Conservation (phyloP, 2,113 vertebrate genomes). For the Seriola rivoliana region DNA sequence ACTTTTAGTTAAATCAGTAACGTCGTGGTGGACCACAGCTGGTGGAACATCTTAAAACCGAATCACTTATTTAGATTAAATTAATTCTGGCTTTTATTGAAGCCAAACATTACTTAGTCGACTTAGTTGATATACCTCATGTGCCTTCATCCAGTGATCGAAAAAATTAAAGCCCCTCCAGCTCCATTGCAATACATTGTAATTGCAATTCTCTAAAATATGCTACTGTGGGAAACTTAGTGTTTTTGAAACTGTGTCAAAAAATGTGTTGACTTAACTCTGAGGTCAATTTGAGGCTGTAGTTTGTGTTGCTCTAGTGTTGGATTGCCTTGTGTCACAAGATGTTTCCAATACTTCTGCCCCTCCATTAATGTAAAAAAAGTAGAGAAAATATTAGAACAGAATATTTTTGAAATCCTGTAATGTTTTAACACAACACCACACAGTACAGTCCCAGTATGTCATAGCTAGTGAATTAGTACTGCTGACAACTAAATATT, state of each 20-base stretch:
- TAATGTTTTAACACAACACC: neutral
- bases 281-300: no score
- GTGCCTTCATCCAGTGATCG: neutral
- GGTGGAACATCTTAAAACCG: neutral
- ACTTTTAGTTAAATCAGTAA: neutral
- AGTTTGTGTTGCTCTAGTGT: neutral
- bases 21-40: neutral
- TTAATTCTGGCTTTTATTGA: neutral
- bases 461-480: neutral
- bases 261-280: neutral
- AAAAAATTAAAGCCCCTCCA: neutral
- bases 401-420: neutral
- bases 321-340: neutral
- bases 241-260: neutral
- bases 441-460: neutral
- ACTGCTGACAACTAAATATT: neutral
- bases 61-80: neutral
- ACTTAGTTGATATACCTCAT: neutral
- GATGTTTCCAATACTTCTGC: neutral
- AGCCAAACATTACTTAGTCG: neutral
- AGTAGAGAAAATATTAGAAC: neutral
- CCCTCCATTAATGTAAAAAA: neutral
- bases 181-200: neutral
- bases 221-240: neutral
- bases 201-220: neutral